Base-by-base conservation (phyloP, 2,888 invertebrate genomes). In the Cataglyphis albicans region DNA sequence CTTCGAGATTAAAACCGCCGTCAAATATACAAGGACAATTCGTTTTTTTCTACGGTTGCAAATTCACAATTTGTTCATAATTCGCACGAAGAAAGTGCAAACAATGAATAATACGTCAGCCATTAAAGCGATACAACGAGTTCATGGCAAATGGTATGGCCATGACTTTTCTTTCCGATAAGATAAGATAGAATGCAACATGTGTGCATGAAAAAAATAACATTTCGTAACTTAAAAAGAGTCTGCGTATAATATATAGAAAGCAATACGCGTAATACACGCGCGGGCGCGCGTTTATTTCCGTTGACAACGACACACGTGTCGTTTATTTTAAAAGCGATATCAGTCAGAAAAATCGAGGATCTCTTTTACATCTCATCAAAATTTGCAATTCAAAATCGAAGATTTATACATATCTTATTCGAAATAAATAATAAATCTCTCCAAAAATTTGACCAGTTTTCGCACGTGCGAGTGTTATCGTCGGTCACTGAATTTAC, bases 91-190 rank as follows among this genome's bases (percentile, higher is more conserved):
- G 25, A 52, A 55, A 80, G 59, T n/a, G 44, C 35, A 59, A 78
- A 68, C 67, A 76, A 15, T n/a, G 9, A 61, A 32, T 41, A 52
- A 38, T 10, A 48, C 18, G 18, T 57, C 10, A 84, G 70, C 74
- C 65, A 59, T 78, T 59, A 57, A 55, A 32, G 25, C 21, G 76
- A 76, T 76, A 72, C 21, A 35, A 52, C 3, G 18, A 55, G 21
- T 32, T 59, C 57, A 32, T 52, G 21, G 35, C 75, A 25, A 15
- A 59, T 44, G n/a, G 2, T 32, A 59, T 74, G 78, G 44, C 78
- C 78, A 12, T 80, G 78, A 73, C 78, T 78, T 78, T 48, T 59
- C 32, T 80, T 74, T 3, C 74, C 44, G 75, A 74, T 59, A 73
- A 74, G 78, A 80, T 80, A 80, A 80, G 78, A 80, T 59, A 74